These are phyloP conservation scores for Chaetodon trifasciatus DNA, from an alignment of 2,797 vertebrate genomes.

Conservation along the genomic window DNA sequence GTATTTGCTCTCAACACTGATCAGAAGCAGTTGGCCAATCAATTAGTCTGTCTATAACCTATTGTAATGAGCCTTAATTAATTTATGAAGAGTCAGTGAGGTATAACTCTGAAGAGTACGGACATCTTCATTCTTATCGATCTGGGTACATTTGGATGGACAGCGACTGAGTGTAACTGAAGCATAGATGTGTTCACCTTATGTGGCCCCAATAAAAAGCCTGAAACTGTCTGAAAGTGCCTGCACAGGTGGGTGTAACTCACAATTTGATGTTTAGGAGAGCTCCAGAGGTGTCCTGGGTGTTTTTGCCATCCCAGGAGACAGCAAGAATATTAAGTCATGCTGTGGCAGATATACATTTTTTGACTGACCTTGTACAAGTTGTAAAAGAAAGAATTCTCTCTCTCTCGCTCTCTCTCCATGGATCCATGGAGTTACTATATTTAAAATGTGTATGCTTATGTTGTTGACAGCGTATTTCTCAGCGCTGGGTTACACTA, in stretches of 20 bases:
- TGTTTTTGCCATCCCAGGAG: neutral
- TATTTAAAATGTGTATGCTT: neutral
- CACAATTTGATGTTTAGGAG: neutral
- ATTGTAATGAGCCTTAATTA: slow-evolving; percentile 11
- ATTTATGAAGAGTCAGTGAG: slow-evolving; percentile 3
- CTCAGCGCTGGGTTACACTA: neutral
- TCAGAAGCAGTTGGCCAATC: neutral
- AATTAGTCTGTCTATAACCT: neutral
- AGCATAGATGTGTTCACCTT: neutral
- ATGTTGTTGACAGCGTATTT: neutral
- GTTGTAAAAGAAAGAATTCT: no score
- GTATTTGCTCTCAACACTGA: neutral
- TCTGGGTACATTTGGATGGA: neutral
- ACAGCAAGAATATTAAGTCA: no score
- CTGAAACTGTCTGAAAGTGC: neutral
- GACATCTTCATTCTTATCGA: neutral
- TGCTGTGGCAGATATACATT: no score
- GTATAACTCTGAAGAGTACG: neutral
- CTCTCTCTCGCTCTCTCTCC: no score
- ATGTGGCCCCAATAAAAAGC: no score
- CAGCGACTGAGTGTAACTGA: slow-evolving; percentile 1
- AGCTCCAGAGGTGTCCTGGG: neutral
- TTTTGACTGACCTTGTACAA: no score
- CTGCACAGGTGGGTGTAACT: neutral
- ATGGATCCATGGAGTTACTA: neutral